Percentiles rank a stretch among this genome's conserved stretches.
Evolutionary conservation across 2,113 vertebrate species (phyloP).

Genomic region (Calyptomena viridis): DNA sequence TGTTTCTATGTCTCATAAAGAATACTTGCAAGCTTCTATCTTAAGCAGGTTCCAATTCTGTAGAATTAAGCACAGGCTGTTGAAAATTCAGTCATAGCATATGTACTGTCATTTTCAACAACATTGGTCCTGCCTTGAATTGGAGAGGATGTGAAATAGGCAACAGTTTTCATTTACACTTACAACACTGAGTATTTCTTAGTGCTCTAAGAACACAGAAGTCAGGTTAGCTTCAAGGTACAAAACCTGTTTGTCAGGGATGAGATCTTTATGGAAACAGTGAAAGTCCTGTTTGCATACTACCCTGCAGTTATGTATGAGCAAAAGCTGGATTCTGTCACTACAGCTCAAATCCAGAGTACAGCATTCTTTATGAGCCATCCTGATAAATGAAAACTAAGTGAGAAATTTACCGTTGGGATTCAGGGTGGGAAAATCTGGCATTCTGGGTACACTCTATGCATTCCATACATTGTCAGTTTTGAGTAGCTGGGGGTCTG

Average conservation of each 20-base stretch:
- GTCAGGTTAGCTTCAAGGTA: not conserved
- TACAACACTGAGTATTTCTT: not conserved
- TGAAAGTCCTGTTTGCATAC: not conserved
- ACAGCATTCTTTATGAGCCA: not conserved
- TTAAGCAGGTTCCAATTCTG: constrained; percentile 68
- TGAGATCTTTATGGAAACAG: not conserved
- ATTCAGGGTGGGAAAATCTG: not conserved
- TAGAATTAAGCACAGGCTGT: constrained; percentile 61
- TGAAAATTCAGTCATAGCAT: constrained; percentile 68
- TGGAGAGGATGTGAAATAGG: constrained; percentile 44
- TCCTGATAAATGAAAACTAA: not conserved
- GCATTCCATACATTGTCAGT: not conserved
- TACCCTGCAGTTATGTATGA: not conserved
- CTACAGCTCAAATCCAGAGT: not conserved
- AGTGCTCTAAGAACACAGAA: not conserved
- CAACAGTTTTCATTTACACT: not conserved
- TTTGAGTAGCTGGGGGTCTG: not conserved
- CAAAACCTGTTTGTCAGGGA: not conserved
- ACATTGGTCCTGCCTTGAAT: constrained; percentile 1
- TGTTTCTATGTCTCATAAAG: constrained; percentile 58
- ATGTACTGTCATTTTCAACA: constrained; percentile 49
- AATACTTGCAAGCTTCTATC: constrained; percentile 49
- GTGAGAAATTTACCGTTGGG: not conserved
- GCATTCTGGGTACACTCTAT: not conserved
- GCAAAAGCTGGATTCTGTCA: not conserved